A percentile compares a stretch with the other conserved stretches of the same genome.
Evolutionary conservation across 2,797 vertebrate genomes (phyloP).

Genomic region (Enteromius thamalakanensis): DNA sequence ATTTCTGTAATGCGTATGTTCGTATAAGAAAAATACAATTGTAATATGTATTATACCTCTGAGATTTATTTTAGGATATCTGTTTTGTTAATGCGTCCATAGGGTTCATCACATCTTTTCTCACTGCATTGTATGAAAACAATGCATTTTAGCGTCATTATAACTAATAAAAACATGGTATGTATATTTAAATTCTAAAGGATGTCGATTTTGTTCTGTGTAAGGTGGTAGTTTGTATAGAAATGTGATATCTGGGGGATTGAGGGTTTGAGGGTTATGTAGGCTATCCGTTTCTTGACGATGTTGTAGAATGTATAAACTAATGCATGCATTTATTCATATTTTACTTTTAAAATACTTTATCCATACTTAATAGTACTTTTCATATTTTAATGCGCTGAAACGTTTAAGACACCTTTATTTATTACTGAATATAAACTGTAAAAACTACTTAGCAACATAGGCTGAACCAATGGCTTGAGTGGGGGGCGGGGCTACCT

Average conservation of each 20-base stretch:
- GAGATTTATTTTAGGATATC: background rate
- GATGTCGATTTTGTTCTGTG: background rate
- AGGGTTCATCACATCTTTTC: background rate
- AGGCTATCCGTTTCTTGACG: background rate
- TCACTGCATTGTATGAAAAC: background rate
- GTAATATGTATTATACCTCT: background rate
- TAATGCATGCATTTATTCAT: background rate
- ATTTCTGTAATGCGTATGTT: background rate
- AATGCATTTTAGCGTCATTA: background rate
- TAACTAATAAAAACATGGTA: background rate
- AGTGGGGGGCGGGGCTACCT: background rate
- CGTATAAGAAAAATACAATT: background rate
- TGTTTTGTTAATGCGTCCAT: background rate
- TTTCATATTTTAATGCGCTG: background rate
- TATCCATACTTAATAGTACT: background rate
- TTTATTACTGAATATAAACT: background rate
- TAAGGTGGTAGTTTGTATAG: background rate
- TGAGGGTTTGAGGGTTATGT: background rate
- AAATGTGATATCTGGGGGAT: too few species aligned
- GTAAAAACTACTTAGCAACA: conserved; percentile 5
- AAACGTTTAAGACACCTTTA: background rate
- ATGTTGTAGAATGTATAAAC: background rate
- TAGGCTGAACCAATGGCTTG: background rate
- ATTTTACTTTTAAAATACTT: background rate
- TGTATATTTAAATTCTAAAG: background rate